Conservation (phyloP, 2,113 vertebrate genomes). For the Thinocorus orbignyianus region DNA sequence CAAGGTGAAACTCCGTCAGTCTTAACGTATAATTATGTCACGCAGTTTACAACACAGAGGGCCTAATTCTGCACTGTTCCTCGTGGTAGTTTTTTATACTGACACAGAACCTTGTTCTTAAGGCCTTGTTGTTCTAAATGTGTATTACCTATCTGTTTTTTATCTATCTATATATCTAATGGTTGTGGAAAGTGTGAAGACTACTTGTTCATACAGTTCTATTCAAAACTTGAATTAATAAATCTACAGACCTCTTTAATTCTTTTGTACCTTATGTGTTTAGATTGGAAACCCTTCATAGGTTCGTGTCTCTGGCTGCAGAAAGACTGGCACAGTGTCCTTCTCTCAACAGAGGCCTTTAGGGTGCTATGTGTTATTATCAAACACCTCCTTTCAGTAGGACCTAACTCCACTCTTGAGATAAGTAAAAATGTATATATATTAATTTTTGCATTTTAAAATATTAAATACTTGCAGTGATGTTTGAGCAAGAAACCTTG, state of each 20-base stretch:
- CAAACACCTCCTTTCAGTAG: neutral
- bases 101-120: neutral
- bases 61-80: neutral
- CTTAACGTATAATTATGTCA: neutral
- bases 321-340: neutral
- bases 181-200: neutral
- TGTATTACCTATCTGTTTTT: neutral
- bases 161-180: no score
- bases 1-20: neutral
- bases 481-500: neutral
- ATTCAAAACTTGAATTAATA: neutral
- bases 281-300: neutral
- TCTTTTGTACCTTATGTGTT: neutral
- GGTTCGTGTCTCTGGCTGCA: neutral
- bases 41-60: neutral
- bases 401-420: neutral
- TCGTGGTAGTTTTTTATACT: neutral
- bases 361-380: neutral
- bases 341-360: neutral
- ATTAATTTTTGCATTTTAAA: neutral
- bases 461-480: neutral
- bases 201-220: neutral
- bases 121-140: neutral
- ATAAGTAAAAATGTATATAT: neutral
- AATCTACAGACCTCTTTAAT: neutral